Percentiles rank a stretch among this genome's conserved stretches.
phyloP scores from a whole-genome alignment of 2,888 invertebrate genomes.

The Erebia palarica region DNA sequence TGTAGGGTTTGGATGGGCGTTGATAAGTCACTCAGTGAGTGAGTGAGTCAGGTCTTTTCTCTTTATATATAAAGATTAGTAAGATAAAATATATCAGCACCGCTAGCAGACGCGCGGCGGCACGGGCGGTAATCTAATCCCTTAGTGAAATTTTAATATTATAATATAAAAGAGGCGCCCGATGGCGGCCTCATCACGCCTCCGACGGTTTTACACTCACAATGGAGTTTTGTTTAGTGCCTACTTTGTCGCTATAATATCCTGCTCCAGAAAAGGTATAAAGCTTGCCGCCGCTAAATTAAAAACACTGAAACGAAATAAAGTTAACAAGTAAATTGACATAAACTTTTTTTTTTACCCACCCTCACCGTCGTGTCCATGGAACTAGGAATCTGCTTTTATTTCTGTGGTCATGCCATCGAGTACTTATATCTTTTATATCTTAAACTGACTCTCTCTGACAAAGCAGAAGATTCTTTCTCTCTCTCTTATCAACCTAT shows the following conservation, averaged over 20 bases:
- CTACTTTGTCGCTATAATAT: slow-evolving; percentile 19
- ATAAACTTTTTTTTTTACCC: too few species aligned
- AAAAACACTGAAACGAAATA: slow-evolving; percentile 11
- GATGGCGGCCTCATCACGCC: slow-evolving; percentile 24
- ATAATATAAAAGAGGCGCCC: slow-evolving; percentile 23
- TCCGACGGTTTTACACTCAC: slow-evolving; percentile 14
- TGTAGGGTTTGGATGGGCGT: too few species aligned
- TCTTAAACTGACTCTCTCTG: too few species aligned
- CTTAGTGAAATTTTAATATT: slow-evolving; percentile 27
- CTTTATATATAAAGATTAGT: not conserved
- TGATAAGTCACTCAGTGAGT: too few species aligned
- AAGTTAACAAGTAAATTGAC: slow-evolving; percentile 1
- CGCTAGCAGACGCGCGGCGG: not conserved
- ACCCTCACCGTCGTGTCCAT: too few species aligned
- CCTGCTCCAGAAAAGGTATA: not conserved
- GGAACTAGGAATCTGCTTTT: too few species aligned
- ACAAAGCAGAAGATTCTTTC: too few species aligned
- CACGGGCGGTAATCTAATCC: slow-evolving; percentile 21
- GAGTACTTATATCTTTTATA: too few species aligned
- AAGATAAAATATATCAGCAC: not conserved
- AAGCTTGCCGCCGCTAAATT: slow-evolving; percentile 15
- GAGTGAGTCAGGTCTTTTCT: too few species aligned
- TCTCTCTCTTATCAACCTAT: too few species aligned
- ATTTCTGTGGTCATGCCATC: too few species aligned
- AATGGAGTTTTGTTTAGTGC: slow-evolving; percentile 22